These are phyloP conservation scores for Rallus crepitans DNA, from an alignment of 2,797 vertebrate genomes.

Conservation along the genomic window DNA sequence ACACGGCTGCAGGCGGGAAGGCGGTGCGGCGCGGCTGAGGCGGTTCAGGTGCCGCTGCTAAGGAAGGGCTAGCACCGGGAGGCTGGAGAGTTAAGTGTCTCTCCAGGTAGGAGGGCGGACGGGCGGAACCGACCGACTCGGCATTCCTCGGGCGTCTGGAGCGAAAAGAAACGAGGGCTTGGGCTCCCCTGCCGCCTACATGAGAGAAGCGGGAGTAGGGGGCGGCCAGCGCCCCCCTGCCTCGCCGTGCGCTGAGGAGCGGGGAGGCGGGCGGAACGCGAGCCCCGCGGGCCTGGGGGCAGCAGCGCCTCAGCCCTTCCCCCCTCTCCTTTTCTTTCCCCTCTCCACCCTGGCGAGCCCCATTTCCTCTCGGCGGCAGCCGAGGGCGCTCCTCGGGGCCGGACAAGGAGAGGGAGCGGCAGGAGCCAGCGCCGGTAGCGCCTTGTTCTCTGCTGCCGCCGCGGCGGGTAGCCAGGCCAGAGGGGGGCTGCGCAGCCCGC, in stretches of 20 bases:
- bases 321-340: not conserved
- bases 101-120: not conserved
- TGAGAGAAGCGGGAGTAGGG: no score
- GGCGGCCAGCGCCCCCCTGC: not conserved
- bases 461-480: constrained; percentile 15
- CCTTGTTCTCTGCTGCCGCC: constrained; percentile 30
- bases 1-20: not conserved
- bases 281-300: not conserved
- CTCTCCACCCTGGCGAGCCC: not conserved
- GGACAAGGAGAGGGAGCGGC: constrained; percentile 34
- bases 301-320: not conserved
- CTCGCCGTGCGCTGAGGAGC: not conserved
- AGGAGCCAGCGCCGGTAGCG: constrained; percentile 36
- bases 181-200: no score
- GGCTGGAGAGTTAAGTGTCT: not conserved
- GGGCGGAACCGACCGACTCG: not conserved
- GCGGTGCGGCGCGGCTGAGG: not conserved
- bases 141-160: not conserved
- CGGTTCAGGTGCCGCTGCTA: not conserved
- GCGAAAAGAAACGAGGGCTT: no score
- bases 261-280: not conserved
- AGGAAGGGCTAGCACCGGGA: not conserved
- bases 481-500: constrained; percentile 8
- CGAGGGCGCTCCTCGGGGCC: constrained; percentile 46
- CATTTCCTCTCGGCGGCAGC: constrained; percentile 14